Evolutionary conservation across 2,797 vertebrate species (phyloP), one percentile per base, ranked within the genome.

Genomic region (Syngnathus acus): DNA sequence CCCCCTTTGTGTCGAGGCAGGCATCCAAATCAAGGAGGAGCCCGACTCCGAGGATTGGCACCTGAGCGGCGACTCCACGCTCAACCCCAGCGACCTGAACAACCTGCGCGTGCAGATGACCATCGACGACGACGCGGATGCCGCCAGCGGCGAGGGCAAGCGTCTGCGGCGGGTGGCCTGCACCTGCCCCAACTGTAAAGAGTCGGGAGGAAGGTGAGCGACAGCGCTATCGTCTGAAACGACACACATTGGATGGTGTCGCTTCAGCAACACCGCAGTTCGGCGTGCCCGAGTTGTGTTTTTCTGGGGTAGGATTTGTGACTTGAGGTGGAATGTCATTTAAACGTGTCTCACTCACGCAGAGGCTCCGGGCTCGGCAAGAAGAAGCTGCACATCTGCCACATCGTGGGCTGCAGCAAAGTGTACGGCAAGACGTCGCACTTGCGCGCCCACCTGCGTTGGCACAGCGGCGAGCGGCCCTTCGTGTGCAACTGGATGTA

Each of bases 401-500:
- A 99, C 86, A 97, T 99, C 84, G 92, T 89, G 7, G 96, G 95
- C 72, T 92, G 91, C 37, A 90, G 88, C 47, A 93, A 93, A 64
- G 92, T 93, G 17, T 93, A 98, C 82, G 96, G 96, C 66, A 98
- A 99, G 78, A 99, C 96, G 14, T 99, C 96, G 63, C 96, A 99
- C 69, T 89, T 99, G 72, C 91, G 96, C 84, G 97, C 97, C 80
- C 97, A 99, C 82, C 93, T 99, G 78, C 95, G 97, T 82, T 99
- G 97, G 97, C 97, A 99, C 92, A 97, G 96, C 47, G 97, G 97
- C 50, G 97, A 99, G 84, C 92, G 97, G 50, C 97, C 97, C 1
- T 99, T 99, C 79, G 91, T 98, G 79, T 99, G 97, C 90, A 97
- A 92, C 70, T 99, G 97, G 97, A 95, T 95, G 93, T 98, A 94